phyloP scores from a whole-genome alignment of 1,140 invertebrate species.

The Aphidius ervi region DNA sequence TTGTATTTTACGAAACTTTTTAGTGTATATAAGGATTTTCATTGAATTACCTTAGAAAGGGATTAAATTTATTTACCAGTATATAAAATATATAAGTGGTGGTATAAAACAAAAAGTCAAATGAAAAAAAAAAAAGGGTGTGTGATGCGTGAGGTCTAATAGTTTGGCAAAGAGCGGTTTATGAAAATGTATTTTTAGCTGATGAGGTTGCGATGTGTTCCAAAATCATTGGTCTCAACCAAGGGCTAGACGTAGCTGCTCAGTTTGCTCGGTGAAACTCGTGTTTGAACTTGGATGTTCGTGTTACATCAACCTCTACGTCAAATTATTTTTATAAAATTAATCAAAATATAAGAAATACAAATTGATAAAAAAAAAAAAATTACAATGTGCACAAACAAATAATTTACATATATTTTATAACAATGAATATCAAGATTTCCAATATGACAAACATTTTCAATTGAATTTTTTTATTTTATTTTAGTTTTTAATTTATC shows the following conservation, averaged over 20 bases:
- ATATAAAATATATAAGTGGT: too few relatives aligned
- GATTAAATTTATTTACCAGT: too few relatives aligned
- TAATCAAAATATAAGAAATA: background rate
- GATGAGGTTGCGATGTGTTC: constrained; percentile 46
- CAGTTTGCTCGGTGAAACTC: constrained; percentile 23
- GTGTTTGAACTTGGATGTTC: constrained; percentile 21
- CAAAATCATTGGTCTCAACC: constrained; percentile 37
- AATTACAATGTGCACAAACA: too few relatives aligned
- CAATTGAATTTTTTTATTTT: background rate
- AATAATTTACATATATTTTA: too few relatives aligned
- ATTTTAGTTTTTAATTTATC: constrained; percentile 14
- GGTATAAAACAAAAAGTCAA: background rate
- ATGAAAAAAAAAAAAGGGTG: background rate
- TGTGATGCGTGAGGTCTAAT: constrained; percentile 25
- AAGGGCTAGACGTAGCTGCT: constrained; percentile 27
- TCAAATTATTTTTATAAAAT: background rate
- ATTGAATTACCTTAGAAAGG: too few relatives aligned
- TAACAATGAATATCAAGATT: too few relatives aligned
- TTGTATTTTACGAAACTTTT: too few relatives aligned
- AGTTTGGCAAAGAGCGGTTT: constrained; percentile 41
- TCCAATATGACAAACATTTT: too few relatives aligned
- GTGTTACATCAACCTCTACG: constrained; percentile 13
- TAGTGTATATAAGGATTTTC: too few relatives aligned
- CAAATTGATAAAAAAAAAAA: background rate
- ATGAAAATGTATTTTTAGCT: constrained; percentile 49